Evolutionary conservation across 1,140 invertebrate species (phyloP).

Genomic region (Callitettix versicolor): DNA sequence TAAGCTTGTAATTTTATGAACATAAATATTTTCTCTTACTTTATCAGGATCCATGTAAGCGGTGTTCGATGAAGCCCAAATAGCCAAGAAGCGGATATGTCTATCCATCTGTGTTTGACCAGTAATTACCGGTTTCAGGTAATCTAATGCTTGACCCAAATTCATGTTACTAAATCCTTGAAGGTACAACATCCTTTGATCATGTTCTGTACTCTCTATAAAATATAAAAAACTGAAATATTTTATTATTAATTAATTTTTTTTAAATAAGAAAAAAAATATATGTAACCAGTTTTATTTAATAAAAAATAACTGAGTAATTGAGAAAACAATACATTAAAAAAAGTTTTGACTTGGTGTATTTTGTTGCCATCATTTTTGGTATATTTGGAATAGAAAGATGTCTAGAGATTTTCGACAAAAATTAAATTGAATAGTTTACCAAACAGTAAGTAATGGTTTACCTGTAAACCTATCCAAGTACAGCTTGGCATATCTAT

Average conservation of each 20-base stretch:
- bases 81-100: constrained; percentile 45
- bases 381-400: too few species aligned
- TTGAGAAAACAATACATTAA: too few species aligned
- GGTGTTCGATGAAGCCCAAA: constrained; percentile 46
- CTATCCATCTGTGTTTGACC: constrained; percentile 36
- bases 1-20: too few species aligned
- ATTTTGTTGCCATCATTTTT: too few species aligned
- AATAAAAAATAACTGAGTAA: too few species aligned
- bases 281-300: too few species aligned
- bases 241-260: background rate
- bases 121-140: constrained; percentile 44
- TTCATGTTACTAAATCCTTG: constrained; percentile 54
- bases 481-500: constrained; percentile 56
- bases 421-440: too few species aligned
- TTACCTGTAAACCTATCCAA: constrained; percentile 49
- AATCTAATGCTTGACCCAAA: constrained; percentile 45
- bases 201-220: constrained; percentile 49
- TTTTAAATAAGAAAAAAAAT: constrained; percentile 10
- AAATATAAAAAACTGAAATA: constrained; percentile 16
- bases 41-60: constrained; percentile 41
- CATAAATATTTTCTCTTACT: too few species aligned
- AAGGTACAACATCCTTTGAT: constrained; percentile 56
- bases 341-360: too few species aligned
- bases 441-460: constrained; percentile 8
- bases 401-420: too few species aligned